phyloP scores from a whole-genome alignment of 2,797 vertebrate genomes.

The Mormyrus hasselquistii region DNA sequence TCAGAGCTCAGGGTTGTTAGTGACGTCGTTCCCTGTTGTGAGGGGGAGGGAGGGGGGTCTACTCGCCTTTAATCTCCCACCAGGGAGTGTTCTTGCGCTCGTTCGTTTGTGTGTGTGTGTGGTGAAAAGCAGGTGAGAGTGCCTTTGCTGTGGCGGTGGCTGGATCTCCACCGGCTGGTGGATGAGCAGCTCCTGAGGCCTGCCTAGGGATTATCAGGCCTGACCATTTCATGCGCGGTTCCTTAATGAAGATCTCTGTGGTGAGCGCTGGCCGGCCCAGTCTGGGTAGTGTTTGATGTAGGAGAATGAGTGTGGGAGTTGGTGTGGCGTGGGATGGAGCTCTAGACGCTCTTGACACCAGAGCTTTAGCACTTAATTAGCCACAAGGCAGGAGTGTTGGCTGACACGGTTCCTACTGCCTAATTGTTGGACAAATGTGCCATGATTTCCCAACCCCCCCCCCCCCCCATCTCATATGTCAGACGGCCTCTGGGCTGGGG shows the following conservation, averaged over 20 bases:
- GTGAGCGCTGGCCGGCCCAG: neutral
- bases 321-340: neutral
- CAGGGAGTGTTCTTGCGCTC: neutral
- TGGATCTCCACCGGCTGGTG: neutral
- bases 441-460: neutral
- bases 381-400: neutral
- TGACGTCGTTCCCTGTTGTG: neutral
- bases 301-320: neutral
- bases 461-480: neutral
- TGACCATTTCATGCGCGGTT: neutral
- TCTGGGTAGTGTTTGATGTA: neutral
- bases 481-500: neutral
- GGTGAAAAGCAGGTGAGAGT: neutral
- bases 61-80: neutral
- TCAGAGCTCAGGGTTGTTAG: neutral
- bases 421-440: constrained; percentile 11
- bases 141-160: neutral
- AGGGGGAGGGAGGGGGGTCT: neutral
- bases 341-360: neutral
- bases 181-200: neutral
- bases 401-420: neutral
- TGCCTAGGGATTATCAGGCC: neutral
- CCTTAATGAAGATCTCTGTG: neutral
- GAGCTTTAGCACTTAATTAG: constrained; percentile 4
- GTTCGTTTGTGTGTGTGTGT: neutral